Percentiles rank a stretch among this genome's conserved stretches.
phyloP scores from a whole-genome alignment of 2,113 vertebrate species.

The Pygoscelis adeliae region DNA sequence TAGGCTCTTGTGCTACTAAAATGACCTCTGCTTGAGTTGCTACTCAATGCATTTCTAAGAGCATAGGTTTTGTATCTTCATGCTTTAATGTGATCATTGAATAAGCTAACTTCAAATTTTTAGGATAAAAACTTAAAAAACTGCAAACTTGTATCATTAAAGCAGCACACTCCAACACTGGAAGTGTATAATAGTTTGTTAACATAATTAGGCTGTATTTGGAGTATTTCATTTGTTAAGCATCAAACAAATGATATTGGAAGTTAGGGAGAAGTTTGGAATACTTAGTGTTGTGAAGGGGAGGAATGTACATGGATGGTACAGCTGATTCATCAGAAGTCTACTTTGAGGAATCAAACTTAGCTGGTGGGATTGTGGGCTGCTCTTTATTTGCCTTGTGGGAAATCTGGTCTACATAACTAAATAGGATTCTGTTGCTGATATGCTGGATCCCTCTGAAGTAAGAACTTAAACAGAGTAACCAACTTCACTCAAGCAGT shows the following conservation, averaged over 20 bases:
- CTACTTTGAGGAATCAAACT: neutral
- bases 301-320: neutral
- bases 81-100: neutral
- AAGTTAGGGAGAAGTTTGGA: neutral
- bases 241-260: neutral
- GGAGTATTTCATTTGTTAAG: neutral
- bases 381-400: neutral
- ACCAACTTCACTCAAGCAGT: neutral
- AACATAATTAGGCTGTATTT: neutral
- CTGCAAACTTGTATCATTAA: neutral
- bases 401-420: neutral
- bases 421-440: neutral
- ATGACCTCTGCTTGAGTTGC: neutral
- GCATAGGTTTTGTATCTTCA: neutral
- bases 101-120: neutral
- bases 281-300: neutral
- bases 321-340: neutral
- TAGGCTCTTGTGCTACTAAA: neutral
- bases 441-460: neutral
- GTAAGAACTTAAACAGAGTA: neutral
- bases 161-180: neutral
- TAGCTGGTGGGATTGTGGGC: neutral
- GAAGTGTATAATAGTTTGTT: neutral
- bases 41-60: neutral
- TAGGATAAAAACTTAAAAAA: neutral